These are phyloP conservation scores for Lutjanus erythropterus DNA, from an alignment of 2,113 vertebrate species.

Conservation along the genomic window DNA sequence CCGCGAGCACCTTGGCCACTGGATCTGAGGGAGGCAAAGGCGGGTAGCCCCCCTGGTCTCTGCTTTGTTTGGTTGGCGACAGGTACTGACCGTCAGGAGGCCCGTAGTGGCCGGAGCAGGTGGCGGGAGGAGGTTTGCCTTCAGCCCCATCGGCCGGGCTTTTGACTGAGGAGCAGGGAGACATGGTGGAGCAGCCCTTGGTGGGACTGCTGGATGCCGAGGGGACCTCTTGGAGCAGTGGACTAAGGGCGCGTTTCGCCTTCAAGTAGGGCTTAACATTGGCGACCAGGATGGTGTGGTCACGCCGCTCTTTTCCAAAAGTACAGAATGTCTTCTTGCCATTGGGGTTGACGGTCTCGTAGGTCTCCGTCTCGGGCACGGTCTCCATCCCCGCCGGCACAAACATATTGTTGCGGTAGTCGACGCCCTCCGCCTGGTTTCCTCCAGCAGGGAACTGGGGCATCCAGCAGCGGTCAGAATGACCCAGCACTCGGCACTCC, in stretches of 20 bases:
- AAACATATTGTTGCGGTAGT: conserved; percentile 99
- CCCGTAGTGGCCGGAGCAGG: conserved; percentile 88
- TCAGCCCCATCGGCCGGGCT: conserved; percentile 94
- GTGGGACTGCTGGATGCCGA: conserved; percentile 95
- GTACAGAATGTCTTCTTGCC: conserved; percentile 99
- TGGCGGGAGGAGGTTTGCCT: conserved; percentile 86
- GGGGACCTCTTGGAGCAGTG: conserved; percentile 96
- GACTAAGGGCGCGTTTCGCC: conserved; percentile 98
- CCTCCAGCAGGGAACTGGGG: conserved; percentile 94
- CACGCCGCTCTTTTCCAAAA: conserved; percentile 98
- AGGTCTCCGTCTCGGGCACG: conserved; percentile 94
- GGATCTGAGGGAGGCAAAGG: conserved; percentile 83
- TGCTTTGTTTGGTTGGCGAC: conserved; percentile 94
- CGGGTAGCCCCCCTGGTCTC: conserved; percentile 86
- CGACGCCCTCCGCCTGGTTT: conserved; percentile 95
- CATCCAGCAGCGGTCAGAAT: conserved; percentile 99
- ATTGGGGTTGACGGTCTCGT: conserved; percentile 95
- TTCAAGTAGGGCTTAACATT: conserved; percentile 99
- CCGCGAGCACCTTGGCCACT: conserved; percentile 93
- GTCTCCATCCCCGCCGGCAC: conserved; percentile 96
- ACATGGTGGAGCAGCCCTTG: conserved; percentile 90
- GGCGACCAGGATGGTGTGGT: conserved; percentile 99
- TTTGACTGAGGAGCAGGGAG: conserved; percentile 92
- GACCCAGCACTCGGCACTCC: conserved; percentile 98
- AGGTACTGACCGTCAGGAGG: conserved; percentile 91